Evolutionary conservation across 2,113 vertebrate genomes (phyloP).

Genomic region (Cephalopholis sonnerati): DNA sequence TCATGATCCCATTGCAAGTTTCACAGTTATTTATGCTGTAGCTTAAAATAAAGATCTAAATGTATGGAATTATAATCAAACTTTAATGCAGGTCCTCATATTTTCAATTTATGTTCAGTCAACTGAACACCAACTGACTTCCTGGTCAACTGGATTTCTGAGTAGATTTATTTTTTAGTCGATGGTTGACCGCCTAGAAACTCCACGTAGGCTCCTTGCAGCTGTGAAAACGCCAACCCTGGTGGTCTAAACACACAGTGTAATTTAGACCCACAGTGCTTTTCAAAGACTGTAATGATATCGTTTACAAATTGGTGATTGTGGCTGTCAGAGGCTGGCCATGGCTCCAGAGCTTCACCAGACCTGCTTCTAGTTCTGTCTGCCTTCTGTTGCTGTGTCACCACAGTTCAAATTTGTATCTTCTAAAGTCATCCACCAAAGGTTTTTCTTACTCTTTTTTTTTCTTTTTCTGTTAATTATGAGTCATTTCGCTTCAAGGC

Average conservation of each 20-base stretch:
- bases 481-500: slow-evolving; percentile 49
- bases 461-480: slow-evolving; percentile 43
- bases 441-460: background rate
- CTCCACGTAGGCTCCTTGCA: background rate
- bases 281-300: slow-evolving; percentile 55
- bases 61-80: background rate
- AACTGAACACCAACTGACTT: background rate
- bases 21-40: background rate
- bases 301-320: slow-evolving; percentile 45
- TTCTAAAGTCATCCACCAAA: background rate
- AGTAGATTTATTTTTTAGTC: background rate
- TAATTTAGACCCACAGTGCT: slow-evolving; percentile 52
- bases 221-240: background rate
- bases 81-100: background rate
- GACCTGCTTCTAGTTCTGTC: slow-evolving; percentile 3
- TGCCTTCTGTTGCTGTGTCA: slow-evolving; percentile 18
- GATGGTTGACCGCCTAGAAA: slow-evolving; percentile 3
- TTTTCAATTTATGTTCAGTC: background rate
- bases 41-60: background rate
- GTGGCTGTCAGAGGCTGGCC: slow-evolving; percentile 37
- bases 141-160: background rate
- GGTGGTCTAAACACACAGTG: slow-evolving; percentile 8
- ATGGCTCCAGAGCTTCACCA: slow-evolving; percentile 40
- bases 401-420: slow-evolving; percentile 22
- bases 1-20: background rate